Evolutionary conservation across 2,113 vertebrate genomes (phyloP).

Genomic region (Sardina pilchardus): DNA sequence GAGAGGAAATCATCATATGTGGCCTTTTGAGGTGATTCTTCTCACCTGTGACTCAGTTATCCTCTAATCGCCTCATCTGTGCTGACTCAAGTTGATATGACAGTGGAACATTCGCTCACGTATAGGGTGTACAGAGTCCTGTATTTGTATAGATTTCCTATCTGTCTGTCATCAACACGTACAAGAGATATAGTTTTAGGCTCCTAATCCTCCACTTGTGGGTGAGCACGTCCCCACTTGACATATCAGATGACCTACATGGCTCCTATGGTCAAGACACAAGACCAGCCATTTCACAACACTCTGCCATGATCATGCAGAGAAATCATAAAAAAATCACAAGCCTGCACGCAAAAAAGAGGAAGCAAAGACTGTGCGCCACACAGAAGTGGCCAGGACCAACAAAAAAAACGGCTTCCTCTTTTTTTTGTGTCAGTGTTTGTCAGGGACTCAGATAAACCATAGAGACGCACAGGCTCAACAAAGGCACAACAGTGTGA

Average conservation of each 20-base stretch:
- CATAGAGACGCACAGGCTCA: background rate
- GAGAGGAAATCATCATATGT: background rate
- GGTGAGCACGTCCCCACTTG: background rate
- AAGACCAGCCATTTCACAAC: slow-evolving; percentile 1
- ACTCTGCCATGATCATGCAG: background rate
- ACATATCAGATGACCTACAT: background rate
- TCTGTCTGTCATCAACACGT: background rate
- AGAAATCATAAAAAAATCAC: slow-evolving; percentile 48
- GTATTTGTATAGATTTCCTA: background rate
- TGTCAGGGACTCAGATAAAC: slow-evolving; percentile 36
- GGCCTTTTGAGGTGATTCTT: background rate
- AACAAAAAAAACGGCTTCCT: slow-evolving; percentile 62
- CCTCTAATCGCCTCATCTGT: background rate
- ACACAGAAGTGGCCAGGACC: slow-evolving; percentile 50
- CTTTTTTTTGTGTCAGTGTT: slow-evolving; percentile 58
- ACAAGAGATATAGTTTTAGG: background rate
- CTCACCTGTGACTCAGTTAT: background rate
- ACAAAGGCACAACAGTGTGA: background rate
- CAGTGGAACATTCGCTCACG: background rate
- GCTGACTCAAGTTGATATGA: background rate
- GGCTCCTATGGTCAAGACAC: background rate
- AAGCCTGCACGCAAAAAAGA: slow-evolving; percentile 58
- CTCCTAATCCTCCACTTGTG: background rate
- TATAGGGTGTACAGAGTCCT: background rate
- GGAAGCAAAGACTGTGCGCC: slow-evolving; percentile 61